Evolutionary conservation across 2,888 invertebrate species (phyloP), one percentile per base, ranked within the genome.

Genomic region (Andrena flavipes): DNA sequence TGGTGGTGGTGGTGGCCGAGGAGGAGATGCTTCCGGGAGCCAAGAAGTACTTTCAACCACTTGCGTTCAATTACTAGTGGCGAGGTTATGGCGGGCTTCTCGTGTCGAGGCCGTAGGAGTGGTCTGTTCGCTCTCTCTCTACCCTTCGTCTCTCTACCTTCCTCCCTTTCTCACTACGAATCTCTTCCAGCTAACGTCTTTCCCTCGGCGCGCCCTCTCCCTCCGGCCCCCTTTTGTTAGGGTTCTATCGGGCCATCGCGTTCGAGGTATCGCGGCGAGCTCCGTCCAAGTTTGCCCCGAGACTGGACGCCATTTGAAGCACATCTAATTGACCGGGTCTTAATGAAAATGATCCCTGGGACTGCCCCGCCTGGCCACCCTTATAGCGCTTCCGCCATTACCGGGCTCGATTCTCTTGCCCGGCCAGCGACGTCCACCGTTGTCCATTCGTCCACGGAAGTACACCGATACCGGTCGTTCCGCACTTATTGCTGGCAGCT

Each of bases 21-120:
- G 78, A 81, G 74, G 86, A 88, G 88, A 88, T 84, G 87, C 84
- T 89, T 89, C 89, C 88, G 84, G 88, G 84, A 89, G 84, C 84
- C 83, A 86, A 88, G 88, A 89, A 91, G 91, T 91, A 91, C 91
- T 91, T 91, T 91, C 91, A 90, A 91, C 91, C 91, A 91, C 91
- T 91, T 91, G 91, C 91, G 91, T 91, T 91, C 91, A 91, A 91
- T 91, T 91, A 91, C 91, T 88, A 91, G 89, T 89, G 89, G 88
- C 88, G 91, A 90, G 91, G 90, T 91, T 91, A 91, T 91, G 87
- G 89, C 85, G 85, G 88, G 88, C 87, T 91, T 89, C 89, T 91
- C 86, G 84, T 89, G 90, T 88, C 84, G 90, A 89, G 90, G 88
- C 89, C 88, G 87, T 89, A 90, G 84, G 90, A 89, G 88, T 89